Evolutionary conservation across 2,113 vertebrate species (phyloP), one percentile per base, ranked within the genome.

Genomic region (Ammodytes dubius): DNA sequence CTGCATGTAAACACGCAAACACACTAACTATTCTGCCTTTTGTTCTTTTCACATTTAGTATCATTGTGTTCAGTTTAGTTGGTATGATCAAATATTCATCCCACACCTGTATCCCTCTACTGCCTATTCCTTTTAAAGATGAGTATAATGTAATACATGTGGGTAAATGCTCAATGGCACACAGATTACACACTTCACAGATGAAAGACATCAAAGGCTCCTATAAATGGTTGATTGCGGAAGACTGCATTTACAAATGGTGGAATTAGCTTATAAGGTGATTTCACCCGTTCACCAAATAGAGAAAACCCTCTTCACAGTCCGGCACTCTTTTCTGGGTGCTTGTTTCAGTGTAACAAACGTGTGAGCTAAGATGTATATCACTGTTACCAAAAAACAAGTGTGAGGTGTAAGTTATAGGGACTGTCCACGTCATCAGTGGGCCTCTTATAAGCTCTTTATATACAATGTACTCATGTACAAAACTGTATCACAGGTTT

Each of bases 1-100:
- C 53, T 54, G 40, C 53, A 40, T 70, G 43, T 27, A 52, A 45
- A 85, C 76, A 85, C 60, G 78, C 15, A 81, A 82, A 86, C 11
- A 60, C 74, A 82, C 67, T 74, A 47, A 7, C 35, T 39, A 13
- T 19, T 82, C 49, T n/a, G 68, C 50, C 40, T 82, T 73, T 50
- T 56, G 15, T 11, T 46, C 39, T 50, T 73, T 86, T 73, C 13
- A 40, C 53, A 60, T 50, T 72, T 17, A 37, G 12, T 3, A 35
- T 49, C 5, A 37, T 52, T 45, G 14, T 65, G 46, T 45, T 59
- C 53, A 72, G 3, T 71, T 49, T 1, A 59, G 4, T 1, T 67
- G 39, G 17, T 68, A 60, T 15, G 2, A 27, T n/a, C 27, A 39
- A 37, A 57, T 65, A 19, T 52, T 70, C 50, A 10, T 42, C 49